Evolutionary conservation across 1,140 invertebrate species (phyloP).

Genomic region (Metopolophium dirhodum): DNA sequence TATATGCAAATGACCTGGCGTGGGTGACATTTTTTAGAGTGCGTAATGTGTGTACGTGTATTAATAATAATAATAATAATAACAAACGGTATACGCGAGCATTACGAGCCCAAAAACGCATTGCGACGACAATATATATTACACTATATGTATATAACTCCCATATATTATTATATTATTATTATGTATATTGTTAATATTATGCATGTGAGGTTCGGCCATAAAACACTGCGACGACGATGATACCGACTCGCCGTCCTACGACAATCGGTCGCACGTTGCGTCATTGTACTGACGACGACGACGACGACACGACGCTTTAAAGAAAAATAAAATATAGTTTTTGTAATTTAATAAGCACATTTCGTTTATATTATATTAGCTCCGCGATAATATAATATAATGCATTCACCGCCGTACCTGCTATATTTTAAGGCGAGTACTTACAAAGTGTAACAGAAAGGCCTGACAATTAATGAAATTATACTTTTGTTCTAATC

Average conservation of each 20-base stretch:
- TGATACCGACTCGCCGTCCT: slow-evolving; percentile 2
- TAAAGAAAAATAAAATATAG: neutral
- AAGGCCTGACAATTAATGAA: too few species aligned
- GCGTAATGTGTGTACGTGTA: neutral
- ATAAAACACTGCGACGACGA: slow-evolving; percentile 1
- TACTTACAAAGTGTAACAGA: too few species aligned
- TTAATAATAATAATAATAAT: neutral
- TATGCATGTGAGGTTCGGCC: neutral
- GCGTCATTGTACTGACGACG: neutral
- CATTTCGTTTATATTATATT: neutral
- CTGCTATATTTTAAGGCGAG: neutral
- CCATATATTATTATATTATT: neutral
- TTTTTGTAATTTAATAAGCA: neutral
- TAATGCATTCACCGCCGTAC: neutral
- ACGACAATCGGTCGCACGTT: slow-evolving; percentile 36
- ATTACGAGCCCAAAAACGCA: neutral
- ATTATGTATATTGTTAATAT: neutral
- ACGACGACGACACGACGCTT: neutral
- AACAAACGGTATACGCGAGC: neutral
- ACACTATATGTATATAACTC: neutral
- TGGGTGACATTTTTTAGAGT: slow-evolving; percentile 20
- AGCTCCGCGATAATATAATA: neutral
- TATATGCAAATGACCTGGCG: slow-evolving; percentile 29
- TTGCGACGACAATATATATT: neutral
- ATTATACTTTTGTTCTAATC: too few species aligned